These are phyloP conservation scores for Rhinoraja longicauda DNA, from an alignment of 2,797 vertebrate species.

Conservation along the genomic window DNA sequence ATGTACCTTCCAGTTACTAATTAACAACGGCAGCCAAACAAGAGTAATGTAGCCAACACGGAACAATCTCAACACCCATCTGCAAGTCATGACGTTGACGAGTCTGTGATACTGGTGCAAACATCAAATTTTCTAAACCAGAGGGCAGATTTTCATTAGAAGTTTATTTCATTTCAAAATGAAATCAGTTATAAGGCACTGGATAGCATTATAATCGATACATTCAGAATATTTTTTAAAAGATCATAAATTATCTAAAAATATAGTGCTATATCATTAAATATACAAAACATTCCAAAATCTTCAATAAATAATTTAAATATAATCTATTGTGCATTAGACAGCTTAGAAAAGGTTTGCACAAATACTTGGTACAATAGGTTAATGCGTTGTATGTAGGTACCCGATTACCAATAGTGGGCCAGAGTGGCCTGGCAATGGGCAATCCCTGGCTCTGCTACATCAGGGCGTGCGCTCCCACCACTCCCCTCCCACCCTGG, in stretches of 20 bases:
- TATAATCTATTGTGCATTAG: conserved; percentile 30
- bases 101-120: too few species aligned
- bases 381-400: background rate
- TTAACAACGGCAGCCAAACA: background rate
- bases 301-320: conserved; percentile 37
- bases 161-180: background rate
- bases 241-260: conserved; percentile 34
- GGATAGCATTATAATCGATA: background rate
- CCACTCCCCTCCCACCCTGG: background rate
- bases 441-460: background rate
- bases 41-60: background rate
- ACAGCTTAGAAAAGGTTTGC: conserved; percentile 4
- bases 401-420: too few species aligned
- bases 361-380: background rate
- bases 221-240: background rate
- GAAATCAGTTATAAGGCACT: background rate
- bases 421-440: too few species aligned
- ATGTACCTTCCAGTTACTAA: background rate
- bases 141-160: background rate
- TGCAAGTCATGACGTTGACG: too few species aligned
- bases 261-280: conserved; percentile 30
- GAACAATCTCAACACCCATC: too few species aligned
- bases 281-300: conserved; percentile 35
- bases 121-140: background rate
- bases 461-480: background rate